Conservation (phyloP, 2,113 vertebrate species). For the Gymnogyps californianus region DNA sequence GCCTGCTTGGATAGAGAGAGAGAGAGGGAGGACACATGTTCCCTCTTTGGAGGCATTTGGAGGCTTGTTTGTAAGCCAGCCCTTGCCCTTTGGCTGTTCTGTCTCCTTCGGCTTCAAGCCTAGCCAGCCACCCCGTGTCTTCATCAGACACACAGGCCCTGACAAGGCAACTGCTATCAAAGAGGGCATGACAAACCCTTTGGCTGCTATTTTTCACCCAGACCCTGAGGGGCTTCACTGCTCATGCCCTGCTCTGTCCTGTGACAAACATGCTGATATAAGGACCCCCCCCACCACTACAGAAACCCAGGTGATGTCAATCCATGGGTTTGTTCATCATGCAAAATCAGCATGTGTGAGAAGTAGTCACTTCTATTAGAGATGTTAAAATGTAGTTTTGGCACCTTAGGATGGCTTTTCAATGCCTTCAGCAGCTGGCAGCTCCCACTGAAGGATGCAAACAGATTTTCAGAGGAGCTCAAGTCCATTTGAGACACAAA, state of each 20-base stretch:
- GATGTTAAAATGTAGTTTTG: neutral
- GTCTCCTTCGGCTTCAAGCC: neutral
- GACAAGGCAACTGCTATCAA: neutral
- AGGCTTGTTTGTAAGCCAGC: neutral
- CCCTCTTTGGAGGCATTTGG: neutral
- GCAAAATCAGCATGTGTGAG: neutral
- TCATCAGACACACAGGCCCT: neutral
- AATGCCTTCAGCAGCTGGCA: neutral
- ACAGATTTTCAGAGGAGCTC: neutral
- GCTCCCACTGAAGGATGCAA: neutral
- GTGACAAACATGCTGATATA: neutral
- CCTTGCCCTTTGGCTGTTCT: neutral
- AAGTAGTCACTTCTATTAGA: neutral
- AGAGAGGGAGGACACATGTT: neutral
- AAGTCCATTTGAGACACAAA: neutral
- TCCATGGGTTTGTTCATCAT: neutral
- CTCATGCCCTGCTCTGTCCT: neutral
- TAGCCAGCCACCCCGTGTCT: neutral
- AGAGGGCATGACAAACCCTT: neutral
- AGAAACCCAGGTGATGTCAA: neutral
- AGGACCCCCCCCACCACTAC: neutral
- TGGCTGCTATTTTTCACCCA: neutral
- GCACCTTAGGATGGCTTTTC: neutral
- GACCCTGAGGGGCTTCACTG: neutral
- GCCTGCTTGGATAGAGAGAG: neutral